These are phyloP conservation scores for Punctoribates punctum DNA, from an alignment of 2,888 invertebrate species.

Conservation along the genomic window DNA sequence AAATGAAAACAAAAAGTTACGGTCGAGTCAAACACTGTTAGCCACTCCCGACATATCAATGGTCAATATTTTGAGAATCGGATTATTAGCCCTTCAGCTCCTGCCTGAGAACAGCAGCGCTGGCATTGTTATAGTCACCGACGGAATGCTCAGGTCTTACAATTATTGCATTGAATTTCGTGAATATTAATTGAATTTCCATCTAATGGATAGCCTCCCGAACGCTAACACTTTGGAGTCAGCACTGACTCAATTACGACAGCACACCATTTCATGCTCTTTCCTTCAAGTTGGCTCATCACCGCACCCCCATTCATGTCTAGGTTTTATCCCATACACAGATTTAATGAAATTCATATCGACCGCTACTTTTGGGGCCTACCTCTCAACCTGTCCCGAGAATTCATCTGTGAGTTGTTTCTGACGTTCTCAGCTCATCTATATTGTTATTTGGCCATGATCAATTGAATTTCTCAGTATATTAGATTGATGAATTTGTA, in stretches of 20 bases:
- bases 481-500: too few species aligned
- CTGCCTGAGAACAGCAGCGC: conserved; percentile 71
- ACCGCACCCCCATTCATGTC: conserved; percentile 65
- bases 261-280: conserved; percentile 68
- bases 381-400: conserved; percentile 60
- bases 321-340: conserved; percentile 67
- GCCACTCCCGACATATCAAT: conserved; percentile 67
- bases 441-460: too few species aligned
- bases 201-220: conserved; percentile 53
- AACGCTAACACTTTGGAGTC: conserved; percentile 70
- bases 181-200: background rate
- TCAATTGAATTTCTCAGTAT: too few species aligned
- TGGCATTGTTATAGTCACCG: conserved; percentile 70
- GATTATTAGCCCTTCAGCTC: conserved; percentile 68
- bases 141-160: conserved; percentile 63
- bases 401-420: background rate
- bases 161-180: too few species aligned
- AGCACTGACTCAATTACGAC: conserved; percentile 67
- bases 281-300: conserved; percentile 67
- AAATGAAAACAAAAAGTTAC: conserved; percentile 33
- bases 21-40: conserved; percentile 56
- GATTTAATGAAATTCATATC: conserved; percentile 72
- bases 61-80: conserved; percentile 71
- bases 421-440: too few species aligned
- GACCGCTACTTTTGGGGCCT: conserved; percentile 69